phyloP scores from a whole-genome alignment of 2,113 vertebrate genomes.

The Tringa solitaria region DNA sequence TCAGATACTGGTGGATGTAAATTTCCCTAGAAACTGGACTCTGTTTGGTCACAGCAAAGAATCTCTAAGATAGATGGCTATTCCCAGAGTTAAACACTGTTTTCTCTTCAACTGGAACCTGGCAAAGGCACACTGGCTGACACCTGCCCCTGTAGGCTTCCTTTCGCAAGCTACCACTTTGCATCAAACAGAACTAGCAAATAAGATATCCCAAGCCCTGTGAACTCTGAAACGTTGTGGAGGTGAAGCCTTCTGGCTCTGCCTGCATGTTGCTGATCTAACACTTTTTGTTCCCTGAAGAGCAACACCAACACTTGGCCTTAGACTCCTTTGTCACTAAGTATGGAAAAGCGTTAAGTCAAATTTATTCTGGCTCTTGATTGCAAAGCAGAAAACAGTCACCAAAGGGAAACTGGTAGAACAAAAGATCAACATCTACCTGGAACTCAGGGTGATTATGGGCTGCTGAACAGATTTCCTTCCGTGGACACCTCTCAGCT shows the following conservation, averaged over 20 bases:
- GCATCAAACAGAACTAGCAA: background rate
- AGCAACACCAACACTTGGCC: background rate
- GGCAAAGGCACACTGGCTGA: background rate
- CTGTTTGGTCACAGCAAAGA: background rate
- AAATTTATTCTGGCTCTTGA: background rate
- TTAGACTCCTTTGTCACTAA: background rate
- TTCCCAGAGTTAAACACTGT: background rate
- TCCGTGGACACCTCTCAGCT: background rate
- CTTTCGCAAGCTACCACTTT: background rate
- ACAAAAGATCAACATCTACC: background rate
- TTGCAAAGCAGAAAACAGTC: background rate
- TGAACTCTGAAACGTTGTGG: background rate
- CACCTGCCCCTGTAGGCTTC: background rate
- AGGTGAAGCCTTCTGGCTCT: background rate
- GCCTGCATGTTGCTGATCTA: background rate
- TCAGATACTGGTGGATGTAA: background rate
- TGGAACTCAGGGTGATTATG: background rate
- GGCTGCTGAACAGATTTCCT: slow-evolving; percentile 39
- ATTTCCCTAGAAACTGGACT: background rate
- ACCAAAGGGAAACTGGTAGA: background rate
- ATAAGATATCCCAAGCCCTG: background rate
- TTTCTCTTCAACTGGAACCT: background rate
- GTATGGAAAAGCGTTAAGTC: background rate
- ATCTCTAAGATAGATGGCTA: background rate
- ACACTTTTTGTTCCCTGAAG: background rate